Base-by-base conservation (phyloP, 2,797 vertebrate species). In the Nyctibius grandis region DNA sequence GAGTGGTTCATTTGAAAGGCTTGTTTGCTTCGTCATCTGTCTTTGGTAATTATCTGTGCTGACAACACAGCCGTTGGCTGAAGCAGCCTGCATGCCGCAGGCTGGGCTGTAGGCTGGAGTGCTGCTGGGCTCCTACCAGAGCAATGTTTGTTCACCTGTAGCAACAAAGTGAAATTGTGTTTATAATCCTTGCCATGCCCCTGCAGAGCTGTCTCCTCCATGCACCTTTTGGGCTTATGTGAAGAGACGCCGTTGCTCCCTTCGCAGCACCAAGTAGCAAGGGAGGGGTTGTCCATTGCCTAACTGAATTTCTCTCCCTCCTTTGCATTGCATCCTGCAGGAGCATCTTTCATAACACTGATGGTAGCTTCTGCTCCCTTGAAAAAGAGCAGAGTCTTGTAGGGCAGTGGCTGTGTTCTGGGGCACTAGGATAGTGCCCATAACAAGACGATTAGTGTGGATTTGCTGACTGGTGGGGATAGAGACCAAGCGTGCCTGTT, bases 151-250 rank as follows among this genome's bases (percentile, higher is more conserved):
- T 64, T 91, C 93, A 96, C 92, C 85, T 94, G 61, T 89, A 89
- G 82, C 79, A 92, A 70, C 57, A 31, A 80, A 85, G 53, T 53
- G 88, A 91, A 85, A 67, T 73, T 53, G 64, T 93, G 69, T 86
- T 91, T 91, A 18, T 82, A 83, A 60, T 73, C 61, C 36, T 91
- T 93, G 80, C 83, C 36, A 6, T 89, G 67, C 77, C 93, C 85
- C 91, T 15, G 69, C 85, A 79, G 93, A 84, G 51, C 95, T 91
- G 70, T 88, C 89, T 88, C 59, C 38, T 89, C 73, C 9, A 0
- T 25, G 72, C 33, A n/a, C 50, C n/a, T 87, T 29, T 34, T 45
- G 77, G 79, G 36, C 47, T 93, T 67, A 78, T 16, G n/a, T 53
- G 65, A 89, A 88, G 89, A 68, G 73, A 81, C 0, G 0, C 23